Percentiles rank a stretch among this genome's conserved stretches.
Evolutionary conservation across 23 tunicate species (phyloP).

Genomic region (Ciona savignyi): DNA sequence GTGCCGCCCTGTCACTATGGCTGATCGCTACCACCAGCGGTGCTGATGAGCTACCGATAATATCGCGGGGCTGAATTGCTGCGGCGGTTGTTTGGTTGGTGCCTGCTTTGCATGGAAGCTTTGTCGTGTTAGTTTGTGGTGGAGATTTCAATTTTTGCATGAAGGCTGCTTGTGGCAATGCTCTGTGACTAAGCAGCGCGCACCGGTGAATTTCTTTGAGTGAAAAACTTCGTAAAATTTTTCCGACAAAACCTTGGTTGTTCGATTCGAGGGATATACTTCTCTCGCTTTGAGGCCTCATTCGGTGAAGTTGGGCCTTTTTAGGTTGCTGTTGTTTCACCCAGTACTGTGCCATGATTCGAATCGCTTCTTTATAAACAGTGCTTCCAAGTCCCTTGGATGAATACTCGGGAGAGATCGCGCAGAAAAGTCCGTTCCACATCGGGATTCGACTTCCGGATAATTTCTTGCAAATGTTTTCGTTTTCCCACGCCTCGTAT

Average conservation of each 20-base stretch:
- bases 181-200: conserved; percentile 14
- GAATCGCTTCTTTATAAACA: conserved; percentile 47
- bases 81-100: background rate
- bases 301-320: background rate
- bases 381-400: conserved; percentile 42
- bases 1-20: conserved; percentile 61
- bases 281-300: background rate
- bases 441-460: conserved; percentile 18
- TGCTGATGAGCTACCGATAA: conserved; percentile 8
- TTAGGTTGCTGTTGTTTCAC: background rate
- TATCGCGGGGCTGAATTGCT: background rate
- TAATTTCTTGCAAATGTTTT: conserved; percentile 20
- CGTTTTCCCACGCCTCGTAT: conserved; percentile 78
- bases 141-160: background rate
- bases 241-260: background rate
- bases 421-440: conserved; percentile 76
- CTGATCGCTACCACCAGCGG: conserved; percentile 53
- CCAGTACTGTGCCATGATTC: conserved; percentile 59
- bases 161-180: conserved; percentile 9
- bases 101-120: background rate
- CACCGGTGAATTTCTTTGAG: conserved; percentile 10
- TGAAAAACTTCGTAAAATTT: background rate
- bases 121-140: background rate
- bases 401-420: conserved; percentile 44
- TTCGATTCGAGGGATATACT: background rate